Evolutionary conservation across 1,140 invertebrate genomes (phyloP).

Genomic region (Prorops nasuta): DNA sequence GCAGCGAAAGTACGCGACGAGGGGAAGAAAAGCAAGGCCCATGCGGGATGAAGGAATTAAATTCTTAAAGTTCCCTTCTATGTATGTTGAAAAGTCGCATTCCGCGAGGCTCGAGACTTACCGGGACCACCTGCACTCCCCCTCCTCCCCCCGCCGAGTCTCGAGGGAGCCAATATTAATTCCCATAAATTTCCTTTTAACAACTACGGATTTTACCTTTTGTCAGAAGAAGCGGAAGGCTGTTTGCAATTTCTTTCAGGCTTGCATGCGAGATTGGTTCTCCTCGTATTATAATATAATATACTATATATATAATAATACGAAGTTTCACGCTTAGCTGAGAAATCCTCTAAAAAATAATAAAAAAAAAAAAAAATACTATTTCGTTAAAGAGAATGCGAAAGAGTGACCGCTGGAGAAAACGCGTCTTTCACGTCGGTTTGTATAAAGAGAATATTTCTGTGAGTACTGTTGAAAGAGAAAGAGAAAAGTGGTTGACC

Average conservation of each 20-base stretch:
- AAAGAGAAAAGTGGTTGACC: slow-evolving; percentile 5
- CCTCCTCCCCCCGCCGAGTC: slow-evolving; percentile 9
- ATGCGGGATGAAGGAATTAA: no score
- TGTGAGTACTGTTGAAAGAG: no score
- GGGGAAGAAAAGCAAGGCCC: slow-evolving; percentile 9
- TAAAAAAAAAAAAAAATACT: no score
- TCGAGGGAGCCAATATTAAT: slow-evolving; percentile 55
- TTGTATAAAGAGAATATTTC: no score
- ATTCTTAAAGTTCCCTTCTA: slow-evolving; percentile 57
- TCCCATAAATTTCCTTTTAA: slow-evolving; percentile 59
- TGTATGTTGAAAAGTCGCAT: slow-evolving; percentile 53
- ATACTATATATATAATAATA: no score
- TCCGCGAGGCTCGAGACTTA: slow-evolving; percentile 47
- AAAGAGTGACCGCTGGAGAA: no score
- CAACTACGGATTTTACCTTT: slow-evolving; percentile 36
- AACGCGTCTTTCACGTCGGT: no score
- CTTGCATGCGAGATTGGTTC: no score
- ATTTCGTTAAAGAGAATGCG: no score
- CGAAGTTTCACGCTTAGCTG: no score
- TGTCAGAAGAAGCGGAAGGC: slow-evolving; percentile 18
- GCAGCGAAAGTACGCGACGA: slow-evolving; percentile 3
- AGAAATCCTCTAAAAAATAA: no score
- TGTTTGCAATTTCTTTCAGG: slow-evolving; percentile 53
- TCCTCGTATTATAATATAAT: no score
- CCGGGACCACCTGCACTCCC: slow-evolving; percentile 7